A percentile compares a stretch with the other conserved stretches of the same genome.
These are phyloP conservation scores for Drosophila phalerata DNA, from an alignment of 2,888 invertebrate species.

Conservation along the genomic window DNA sequence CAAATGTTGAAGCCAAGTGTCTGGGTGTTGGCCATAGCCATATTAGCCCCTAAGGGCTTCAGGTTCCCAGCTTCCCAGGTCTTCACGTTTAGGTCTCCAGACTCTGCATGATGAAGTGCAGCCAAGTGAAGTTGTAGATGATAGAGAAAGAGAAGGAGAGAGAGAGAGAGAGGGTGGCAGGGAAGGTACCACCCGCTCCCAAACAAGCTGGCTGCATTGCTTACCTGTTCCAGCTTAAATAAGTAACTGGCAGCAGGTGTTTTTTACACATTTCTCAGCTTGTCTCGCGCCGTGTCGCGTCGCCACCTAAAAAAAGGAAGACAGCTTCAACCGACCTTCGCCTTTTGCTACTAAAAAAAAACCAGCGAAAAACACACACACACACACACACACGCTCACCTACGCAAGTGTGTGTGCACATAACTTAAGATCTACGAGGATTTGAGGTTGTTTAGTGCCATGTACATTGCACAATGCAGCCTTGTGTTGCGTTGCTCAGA, in stretches of 20 bases:
- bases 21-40: conserved; percentile 67
- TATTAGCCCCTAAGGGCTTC: conserved; percentile 52
- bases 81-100: conserved; percentile 22
- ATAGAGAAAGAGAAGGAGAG: not conserved
- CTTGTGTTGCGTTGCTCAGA: conserved; percentile 42
- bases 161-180: not conserved
- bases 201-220: conserved; percentile 51
- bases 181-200: conserved; percentile 67
- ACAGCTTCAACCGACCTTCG: conserved; percentile 30
- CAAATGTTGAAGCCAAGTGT: conserved; percentile 78
- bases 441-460: conserved; percentile 81
- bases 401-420: conserved; percentile 51
- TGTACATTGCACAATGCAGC: conserved; percentile 60
- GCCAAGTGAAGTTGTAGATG: conserved; percentile 31
- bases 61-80: conserved; percentile 9
- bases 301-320: conserved; percentile 61
- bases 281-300: conserved; percentile 57
- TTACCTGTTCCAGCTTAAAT: conserved; percentile 60
- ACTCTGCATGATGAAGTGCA: conserved; percentile 78
- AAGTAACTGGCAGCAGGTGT: conserved; percentile 79
- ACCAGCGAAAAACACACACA: conserved; percentile 13
- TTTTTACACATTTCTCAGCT: conserved; percentile 79
- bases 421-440: conserved; percentile 82
- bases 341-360: conserved; percentile 28
- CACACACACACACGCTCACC: conserved; percentile 18